Conservation (phyloP, 2,888 invertebrate species). For the Macrophya annulata region DNA sequence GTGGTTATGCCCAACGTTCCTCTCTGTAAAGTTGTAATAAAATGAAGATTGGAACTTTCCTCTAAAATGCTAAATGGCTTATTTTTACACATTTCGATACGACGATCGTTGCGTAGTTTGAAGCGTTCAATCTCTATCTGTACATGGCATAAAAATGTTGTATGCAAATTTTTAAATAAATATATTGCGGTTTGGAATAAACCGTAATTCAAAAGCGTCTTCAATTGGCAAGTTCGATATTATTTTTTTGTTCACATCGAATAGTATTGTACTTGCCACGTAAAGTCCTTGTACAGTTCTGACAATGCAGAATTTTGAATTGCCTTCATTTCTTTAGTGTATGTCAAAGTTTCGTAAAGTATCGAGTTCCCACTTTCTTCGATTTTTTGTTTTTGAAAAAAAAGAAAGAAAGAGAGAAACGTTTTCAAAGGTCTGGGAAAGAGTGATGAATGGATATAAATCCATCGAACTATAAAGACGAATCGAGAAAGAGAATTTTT, state of each 20-base stretch:
- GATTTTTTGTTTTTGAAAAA: background rate
- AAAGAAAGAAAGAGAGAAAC: background rate
- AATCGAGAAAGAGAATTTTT: background rate
- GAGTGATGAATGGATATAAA: background rate
- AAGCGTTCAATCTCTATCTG: no score
- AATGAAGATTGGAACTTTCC: no score
- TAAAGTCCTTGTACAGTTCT: background rate
- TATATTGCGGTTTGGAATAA: background rate
- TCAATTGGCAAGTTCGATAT: background rate
- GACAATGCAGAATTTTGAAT: background rate
- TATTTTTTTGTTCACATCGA: background rate
- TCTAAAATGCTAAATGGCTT: no score
- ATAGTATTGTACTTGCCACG: background rate
- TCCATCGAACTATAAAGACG: background rate
- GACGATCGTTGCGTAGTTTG: no score
- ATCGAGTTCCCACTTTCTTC: background rate
- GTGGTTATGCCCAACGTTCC: no score
- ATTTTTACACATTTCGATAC: no score
- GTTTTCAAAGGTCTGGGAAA: background rate
- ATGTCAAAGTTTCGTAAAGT: background rate
- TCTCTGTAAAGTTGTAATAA: no score
- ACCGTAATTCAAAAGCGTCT: conserved; percentile 12
- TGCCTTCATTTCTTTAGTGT: background rate
- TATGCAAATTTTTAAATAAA: background rate
- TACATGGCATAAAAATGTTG: no score